Percentiles rank a stretch among this genome's conserved stretches.
These are phyloP conservation scores for Pitangus sulphuratus DNA, from an alignment of 2,797 vertebrate species.

Conservation along the genomic window DNA sequence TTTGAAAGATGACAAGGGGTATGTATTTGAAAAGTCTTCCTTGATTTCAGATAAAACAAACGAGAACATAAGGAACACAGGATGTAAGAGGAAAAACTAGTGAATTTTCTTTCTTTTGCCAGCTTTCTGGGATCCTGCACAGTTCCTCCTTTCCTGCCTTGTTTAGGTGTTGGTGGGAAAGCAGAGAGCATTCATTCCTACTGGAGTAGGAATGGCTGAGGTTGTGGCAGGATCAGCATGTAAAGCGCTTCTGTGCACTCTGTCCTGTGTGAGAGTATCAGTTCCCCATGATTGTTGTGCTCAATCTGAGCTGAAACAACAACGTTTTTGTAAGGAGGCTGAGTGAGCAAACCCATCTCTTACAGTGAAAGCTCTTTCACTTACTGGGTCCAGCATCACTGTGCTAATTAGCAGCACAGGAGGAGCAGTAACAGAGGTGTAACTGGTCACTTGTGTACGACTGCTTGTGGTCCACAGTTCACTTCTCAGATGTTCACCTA, in stretches of 20 bases:
- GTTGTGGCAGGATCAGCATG: not conserved
- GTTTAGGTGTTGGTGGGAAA: not conserved
- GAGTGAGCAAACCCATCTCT: fast-evolving
- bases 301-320: not conserved
- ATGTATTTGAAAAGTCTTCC: not conserved
- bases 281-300: not conserved
- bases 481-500: not conserved
- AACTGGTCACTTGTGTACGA: not conserved
- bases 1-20: not conserved
- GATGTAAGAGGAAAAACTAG: not conserved
- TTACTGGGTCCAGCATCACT: fast-evolving
- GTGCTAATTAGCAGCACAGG: not conserved
- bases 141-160: not conserved
- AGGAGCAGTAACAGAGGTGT: not conserved
- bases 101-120: not conserved
- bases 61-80: not conserved
- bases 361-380: not conserved
- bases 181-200: fast-evolving
- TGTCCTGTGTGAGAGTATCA: not conserved
- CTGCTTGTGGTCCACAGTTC: not conserved
- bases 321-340: not conserved
- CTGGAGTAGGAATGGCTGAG: not conserved
- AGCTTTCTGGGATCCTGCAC: not conserved
- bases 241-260: fast-evolving
- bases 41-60: not conserved